Conservation (phyloP, 2,888 invertebrate species). For the Prenolepis imparis region DNA sequence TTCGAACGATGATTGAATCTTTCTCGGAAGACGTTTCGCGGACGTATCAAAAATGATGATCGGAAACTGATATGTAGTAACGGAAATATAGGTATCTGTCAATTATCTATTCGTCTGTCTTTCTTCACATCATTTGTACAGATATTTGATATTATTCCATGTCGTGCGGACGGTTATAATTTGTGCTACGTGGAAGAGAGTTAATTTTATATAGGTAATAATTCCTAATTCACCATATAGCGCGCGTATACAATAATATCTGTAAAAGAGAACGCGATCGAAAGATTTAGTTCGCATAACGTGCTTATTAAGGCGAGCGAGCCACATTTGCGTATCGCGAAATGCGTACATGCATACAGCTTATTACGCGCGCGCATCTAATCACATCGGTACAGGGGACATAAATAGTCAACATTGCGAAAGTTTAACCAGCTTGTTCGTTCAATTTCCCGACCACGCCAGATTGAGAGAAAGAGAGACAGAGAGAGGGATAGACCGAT, state of each 20-base stretch:
- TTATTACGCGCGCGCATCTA: constrained; percentile 38
- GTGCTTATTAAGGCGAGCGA: constrained; percentile 10
- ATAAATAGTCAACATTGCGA: constrained; percentile 44
- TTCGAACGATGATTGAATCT: not conserved
- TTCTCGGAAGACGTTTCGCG: not conserved
- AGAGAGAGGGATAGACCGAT: not conserved
- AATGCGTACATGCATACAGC: not conserved
- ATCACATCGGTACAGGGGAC: not conserved
- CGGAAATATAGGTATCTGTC: not conserved
- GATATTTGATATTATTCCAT: not conserved
- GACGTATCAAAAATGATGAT: constrained; percentile 23
- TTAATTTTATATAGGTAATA: not conserved
- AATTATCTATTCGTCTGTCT: not conserved
- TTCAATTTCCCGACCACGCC: constrained; percentile 31
- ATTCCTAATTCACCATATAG: not conserved
- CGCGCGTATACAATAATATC: not conserved
- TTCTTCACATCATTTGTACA: not conserved
- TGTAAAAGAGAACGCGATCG: constrained; percentile 5
- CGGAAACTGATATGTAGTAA: not conserved
- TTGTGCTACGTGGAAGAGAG: not conserved
- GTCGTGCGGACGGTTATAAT: not conserved
- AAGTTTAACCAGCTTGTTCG: constrained; percentile 53
- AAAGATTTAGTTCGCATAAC: constrained; percentile 26
- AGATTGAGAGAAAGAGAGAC: constrained; percentile 19
- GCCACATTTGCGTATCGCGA: constrained; percentile 18